Percentiles rank a stretch among this genome's conserved stretches.
Evolutionary conservation across 2,888 invertebrate species (phyloP).

Genomic region (Agriopis aurantiaria): DNA sequence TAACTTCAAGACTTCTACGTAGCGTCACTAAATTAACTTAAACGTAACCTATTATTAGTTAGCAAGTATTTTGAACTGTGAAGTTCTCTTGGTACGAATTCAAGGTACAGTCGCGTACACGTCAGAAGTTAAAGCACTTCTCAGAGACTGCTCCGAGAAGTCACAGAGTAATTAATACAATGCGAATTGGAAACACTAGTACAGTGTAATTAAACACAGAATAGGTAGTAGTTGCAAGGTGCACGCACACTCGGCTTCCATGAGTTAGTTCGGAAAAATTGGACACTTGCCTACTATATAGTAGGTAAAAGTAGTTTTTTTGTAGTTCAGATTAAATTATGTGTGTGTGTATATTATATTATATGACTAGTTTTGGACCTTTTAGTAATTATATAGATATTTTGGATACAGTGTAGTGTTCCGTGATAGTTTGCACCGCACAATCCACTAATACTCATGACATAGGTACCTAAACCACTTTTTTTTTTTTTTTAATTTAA

Average conservation of each 20-base stretch:
- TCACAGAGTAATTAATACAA: slow-evolving; percentile 21
- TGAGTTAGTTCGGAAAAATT: neutral
- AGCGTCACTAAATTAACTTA: neutral
- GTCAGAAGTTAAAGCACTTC: slow-evolving; percentile 7
- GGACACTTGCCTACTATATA: too few species aligned
- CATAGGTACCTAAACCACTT: too few species aligned
- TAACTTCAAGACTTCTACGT: neutral
- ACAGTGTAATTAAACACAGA: slow-evolving; percentile 15
- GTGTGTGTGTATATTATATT: too few species aligned
- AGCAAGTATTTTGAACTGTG: neutral
- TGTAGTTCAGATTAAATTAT: too few species aligned
- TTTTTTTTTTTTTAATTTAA: too few species aligned
- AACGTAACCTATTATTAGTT: neutral
- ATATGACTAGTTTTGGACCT: too few species aligned
- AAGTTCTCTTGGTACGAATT: neutral
- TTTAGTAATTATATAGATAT: too few species aligned
- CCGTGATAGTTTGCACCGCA: too few species aligned
- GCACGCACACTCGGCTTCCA: neutral
- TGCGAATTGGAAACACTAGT: slow-evolving; percentile 13
- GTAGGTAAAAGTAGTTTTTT: too few species aligned
- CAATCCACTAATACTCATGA: too few species aligned
- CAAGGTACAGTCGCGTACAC: slow-evolving; percentile 2
- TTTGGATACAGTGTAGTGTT: too few species aligned
- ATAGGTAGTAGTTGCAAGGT: neutral
- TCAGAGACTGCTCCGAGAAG: slow-evolving; percentile 6